phyloP scores from a whole-genome alignment of 2,888 invertebrate species.

The Sclerodermus sp. region DNA sequence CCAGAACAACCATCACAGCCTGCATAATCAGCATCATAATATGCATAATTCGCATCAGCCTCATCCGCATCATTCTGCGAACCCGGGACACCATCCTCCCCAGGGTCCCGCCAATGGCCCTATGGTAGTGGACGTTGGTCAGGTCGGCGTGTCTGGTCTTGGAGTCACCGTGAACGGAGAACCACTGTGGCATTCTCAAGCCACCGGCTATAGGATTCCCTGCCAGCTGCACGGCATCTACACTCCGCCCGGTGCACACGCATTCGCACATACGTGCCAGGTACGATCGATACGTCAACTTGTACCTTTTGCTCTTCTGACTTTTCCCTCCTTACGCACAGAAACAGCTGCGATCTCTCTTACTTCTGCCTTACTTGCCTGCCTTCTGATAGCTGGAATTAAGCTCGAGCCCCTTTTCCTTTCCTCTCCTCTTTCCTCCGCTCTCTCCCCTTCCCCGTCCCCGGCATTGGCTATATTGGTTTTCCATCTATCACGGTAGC shows the following conservation, averaged over 20 bases:
- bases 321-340: not conserved
- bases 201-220: slow-evolving; percentile 49
- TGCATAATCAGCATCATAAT: slow-evolving; percentile 46
- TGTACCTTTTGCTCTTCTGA: slow-evolving; percentile 1
- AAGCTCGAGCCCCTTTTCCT: no score
- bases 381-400: no score
- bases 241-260: slow-evolving; percentile 47
- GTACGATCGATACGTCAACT: slow-evolving; percentile 27
- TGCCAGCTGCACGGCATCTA: slow-evolving; percentile 54
- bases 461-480: no score
- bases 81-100: slow-evolving; percentile 47
- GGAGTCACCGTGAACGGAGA: slow-evolving; percentile 49
- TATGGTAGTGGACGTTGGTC: slow-evolving; percentile 51
- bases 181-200: slow-evolving; percentile 48
- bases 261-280: slow-evolving; percentile 55
- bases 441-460: no score
- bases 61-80: slow-evolving; percentile 45
- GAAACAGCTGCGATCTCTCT: no score
- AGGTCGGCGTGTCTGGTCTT: slow-evolving; percentile 50
- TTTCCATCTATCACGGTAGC: no score
- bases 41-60: slow-evolving; percentile 50
- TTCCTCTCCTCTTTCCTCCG: no score
- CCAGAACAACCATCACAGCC: slow-evolving; percentile 38
- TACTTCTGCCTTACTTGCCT: no score
- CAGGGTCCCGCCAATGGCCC: slow-evolving; percentile 51